Evolutionary conservation across 2,797 vertebrate genomes (phyloP), one percentile per base, ranked within the genome.

Genomic region (Hipposideros larvatus): DNA sequence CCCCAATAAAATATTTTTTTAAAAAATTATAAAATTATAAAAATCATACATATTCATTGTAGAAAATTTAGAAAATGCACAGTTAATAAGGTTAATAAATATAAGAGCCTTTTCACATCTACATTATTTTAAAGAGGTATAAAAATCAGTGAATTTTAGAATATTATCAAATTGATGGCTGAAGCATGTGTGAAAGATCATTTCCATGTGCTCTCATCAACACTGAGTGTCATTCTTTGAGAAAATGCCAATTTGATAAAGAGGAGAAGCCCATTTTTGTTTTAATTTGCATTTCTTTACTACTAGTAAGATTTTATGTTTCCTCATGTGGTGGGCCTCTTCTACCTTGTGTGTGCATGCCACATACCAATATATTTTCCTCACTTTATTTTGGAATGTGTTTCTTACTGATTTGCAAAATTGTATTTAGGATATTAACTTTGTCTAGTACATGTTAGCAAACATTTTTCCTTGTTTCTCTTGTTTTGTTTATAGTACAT

Each of bases 51-150:
- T 94, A 96, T 92, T 95, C 80, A 94, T 95, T 94, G 46, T 34
- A 73, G 55, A 95, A 96, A 96, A 95, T 91, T 66, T 95, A 79
- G 89, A 95, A 92, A 96, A 92, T 59, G 89, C 46, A 83, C 57
- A 48, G 46, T 70, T 79, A 90, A 93, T 83, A 93, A 90, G 28
- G 46, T 84, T 59, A 65, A 31, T 78, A 87, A 93, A 88, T 91
- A 7, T 66, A 94, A 79, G 66, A 92, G n/a, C 87, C 41, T 92
- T 92, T 95, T 91, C 87, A 87, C 93, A 92, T 94, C 55, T 82
- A 59, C 85, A 83, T 87, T 92, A 90, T 94, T 97, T 96, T 93
- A 93, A 91, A 94, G 75, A 82, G 65, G 73, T 83, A 75, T 21
- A 91, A 95, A 95, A 95, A 83, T 87, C 46, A 48, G 11, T 48